Percentiles rank a stretch among this genome's conserved stretches.
Conservation (phyloP, 2,888 invertebrate genomes). For the Drosophila melanosoma region DNA sequence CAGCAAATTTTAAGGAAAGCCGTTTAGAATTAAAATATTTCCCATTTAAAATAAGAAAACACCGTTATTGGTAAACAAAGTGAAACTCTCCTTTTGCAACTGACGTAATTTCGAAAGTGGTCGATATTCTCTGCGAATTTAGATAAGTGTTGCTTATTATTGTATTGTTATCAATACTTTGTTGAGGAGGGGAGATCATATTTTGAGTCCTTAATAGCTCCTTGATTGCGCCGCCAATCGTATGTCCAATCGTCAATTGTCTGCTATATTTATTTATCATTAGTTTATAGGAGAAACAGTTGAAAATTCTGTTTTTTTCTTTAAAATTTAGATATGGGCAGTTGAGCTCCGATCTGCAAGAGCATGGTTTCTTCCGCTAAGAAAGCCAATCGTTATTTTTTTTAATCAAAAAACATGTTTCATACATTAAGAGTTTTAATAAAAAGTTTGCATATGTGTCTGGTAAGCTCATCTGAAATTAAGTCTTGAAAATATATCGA, state of each 20-base stretch:
- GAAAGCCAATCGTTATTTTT: background rate
- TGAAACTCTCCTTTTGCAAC: background rate
- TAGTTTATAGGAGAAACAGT: background rate
- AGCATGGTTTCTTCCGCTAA: background rate
- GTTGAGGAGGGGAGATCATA: background rate
- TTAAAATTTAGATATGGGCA: background rate
- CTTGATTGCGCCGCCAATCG: background rate
- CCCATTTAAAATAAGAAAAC: background rate
- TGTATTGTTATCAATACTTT: background rate
- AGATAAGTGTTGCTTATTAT: background rate
- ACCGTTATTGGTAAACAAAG: background rate
- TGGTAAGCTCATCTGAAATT: background rate
- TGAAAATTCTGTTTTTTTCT: background rate
- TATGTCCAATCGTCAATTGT: background rate
- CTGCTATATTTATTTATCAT: background rate
- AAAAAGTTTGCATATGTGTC: background rate
- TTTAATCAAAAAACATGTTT: background rate
- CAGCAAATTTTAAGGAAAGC: background rate
- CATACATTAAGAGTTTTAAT: background rate
- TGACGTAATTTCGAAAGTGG: background rate
- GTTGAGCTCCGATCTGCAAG: background rate
- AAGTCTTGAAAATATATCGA: background rate
- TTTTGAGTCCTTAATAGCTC: background rate
- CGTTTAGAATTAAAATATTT: background rate
- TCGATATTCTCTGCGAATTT: background rate